Percentiles rank a stretch among this genome's conserved stretches.
Evolutionary conservation across 2,113 vertebrate species (phyloP).

Genomic region (Myocastor coypus): DNA sequence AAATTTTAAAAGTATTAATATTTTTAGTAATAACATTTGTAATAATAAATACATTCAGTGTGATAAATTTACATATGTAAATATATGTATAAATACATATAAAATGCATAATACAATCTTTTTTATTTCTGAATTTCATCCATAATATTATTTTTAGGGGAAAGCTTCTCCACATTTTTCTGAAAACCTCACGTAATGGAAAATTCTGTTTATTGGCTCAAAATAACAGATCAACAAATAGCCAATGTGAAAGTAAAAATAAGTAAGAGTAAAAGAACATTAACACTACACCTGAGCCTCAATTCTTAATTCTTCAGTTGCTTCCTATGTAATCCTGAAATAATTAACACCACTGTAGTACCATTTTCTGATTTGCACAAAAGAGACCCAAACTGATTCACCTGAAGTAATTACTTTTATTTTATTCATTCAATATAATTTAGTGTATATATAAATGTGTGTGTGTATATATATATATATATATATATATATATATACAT

Average conservation of each 20-base stretch:
- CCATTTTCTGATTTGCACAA: not conserved
- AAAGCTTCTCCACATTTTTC: not conserved
- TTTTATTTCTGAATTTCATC: not conserved
- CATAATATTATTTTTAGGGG: not conserved
- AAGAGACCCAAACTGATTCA: not conserved
- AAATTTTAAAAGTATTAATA: not conserved
- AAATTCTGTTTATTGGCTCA: not conserved
- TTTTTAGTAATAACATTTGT: too few species aligned
- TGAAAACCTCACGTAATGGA: not conserved
- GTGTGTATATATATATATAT: too few species aligned
- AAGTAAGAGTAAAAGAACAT: not conserved
- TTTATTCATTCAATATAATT: not conserved
- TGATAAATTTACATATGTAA: not conserved
- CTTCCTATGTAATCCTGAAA: not conserved
- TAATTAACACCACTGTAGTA: not conserved
- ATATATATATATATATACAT: too few species aligned
- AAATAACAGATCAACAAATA: not conserved
- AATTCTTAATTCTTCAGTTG: not conserved
- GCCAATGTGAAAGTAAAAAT: not conserved
- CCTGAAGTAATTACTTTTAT: not conserved
- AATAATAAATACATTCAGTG: not conserved
- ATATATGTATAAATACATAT: too few species aligned
- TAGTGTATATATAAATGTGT: too few species aligned
- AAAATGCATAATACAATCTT: not conserved
- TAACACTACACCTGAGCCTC: not conserved